Evolutionary conservation across 2,113 vertebrate species (phyloP).

Genomic region (Poicephalus meyeri): DNA sequence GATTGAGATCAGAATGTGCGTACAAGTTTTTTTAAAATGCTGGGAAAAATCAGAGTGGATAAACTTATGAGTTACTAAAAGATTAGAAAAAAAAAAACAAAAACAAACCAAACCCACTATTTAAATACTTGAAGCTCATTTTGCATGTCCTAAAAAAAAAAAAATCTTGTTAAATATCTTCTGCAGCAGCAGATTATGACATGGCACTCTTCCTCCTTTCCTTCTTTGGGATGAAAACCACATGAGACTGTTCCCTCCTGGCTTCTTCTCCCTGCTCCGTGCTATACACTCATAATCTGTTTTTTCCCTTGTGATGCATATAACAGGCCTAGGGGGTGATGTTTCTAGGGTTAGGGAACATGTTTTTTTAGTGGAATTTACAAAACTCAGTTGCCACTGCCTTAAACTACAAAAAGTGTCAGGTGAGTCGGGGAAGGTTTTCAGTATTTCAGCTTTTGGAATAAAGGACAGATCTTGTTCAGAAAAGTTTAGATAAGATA

Average conservation of each 20-base stretch:
- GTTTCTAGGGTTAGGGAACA: not conserved
- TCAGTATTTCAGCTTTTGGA: not conserved
- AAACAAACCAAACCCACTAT: not conserved
- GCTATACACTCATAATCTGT: not conserved
- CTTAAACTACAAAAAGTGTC: not conserved
- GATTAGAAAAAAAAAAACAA: not conserved
- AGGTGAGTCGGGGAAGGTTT: not conserved
- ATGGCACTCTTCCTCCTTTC: accelerated
- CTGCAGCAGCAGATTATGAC: not conserved
- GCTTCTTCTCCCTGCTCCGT: accelerated
- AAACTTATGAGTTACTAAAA: not conserved
- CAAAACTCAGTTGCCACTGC: not conserved
- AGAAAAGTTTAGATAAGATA: not conserved
- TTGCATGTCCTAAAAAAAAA: not conserved
- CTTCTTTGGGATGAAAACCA: not conserved
- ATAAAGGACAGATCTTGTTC: not conserved
- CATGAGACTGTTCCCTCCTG: not conserved
- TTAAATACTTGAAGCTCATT: not conserved
- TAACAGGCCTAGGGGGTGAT: not conserved
- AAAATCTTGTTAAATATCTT: not conserved
- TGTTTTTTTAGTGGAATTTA: not conserved
- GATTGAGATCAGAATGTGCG: not conserved
- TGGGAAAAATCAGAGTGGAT: not conserved
- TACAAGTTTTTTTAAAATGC: not conserved
- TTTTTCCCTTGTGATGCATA: not conserved